Conservation (phyloP, 2,797 vertebrate species). For the Phalanger gymnotis region DNA sequence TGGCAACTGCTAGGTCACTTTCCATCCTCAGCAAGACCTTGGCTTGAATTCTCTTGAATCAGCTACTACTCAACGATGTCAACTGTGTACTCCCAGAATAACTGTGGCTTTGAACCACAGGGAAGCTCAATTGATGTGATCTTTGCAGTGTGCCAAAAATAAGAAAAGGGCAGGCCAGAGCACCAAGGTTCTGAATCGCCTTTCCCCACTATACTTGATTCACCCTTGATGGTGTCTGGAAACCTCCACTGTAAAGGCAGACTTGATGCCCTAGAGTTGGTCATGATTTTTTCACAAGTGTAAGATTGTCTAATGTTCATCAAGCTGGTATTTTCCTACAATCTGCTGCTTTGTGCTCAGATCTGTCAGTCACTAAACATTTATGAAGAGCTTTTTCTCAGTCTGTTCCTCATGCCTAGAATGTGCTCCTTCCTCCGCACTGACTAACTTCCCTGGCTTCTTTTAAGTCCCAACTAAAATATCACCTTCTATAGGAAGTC, state of each 20-base stretch:
- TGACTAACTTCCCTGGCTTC: neutral
- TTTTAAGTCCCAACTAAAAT: neutral
- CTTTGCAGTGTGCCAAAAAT: constrained; percentile 62
- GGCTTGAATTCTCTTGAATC: constrained; percentile 64
- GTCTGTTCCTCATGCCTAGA: neutral
- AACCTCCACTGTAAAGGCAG: constrained; percentile 24
- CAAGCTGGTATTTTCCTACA: constrained; percentile 12
- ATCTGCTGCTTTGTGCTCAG: neutral
- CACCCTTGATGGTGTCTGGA: constrained; percentile 30
- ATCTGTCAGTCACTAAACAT: constrained; percentile 8
- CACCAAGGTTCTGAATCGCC: constrained; percentile 40
- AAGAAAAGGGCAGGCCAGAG: constrained; percentile 68
- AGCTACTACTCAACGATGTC: constrained; percentile 53
- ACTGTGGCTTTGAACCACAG: constrained; percentile 75
- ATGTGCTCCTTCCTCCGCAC: neutral
- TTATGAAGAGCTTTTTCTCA: neutral
- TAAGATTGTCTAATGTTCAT: neutral
- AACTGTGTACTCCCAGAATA: constrained; percentile 67
- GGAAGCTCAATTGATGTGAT: constrained; percentile 61
- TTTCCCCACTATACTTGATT: constrained; percentile 46
- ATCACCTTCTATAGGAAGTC: neutral
- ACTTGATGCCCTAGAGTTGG: constrained; percentile 3
- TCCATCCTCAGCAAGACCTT: constrained; percentile 61
- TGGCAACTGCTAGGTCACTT: constrained; percentile 47
- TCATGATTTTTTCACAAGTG: neutral